These are phyloP conservation scores for Hippocampus barbouri DNA, from an alignment of 2,113 vertebrate species.

Conservation along the genomic window DNA sequence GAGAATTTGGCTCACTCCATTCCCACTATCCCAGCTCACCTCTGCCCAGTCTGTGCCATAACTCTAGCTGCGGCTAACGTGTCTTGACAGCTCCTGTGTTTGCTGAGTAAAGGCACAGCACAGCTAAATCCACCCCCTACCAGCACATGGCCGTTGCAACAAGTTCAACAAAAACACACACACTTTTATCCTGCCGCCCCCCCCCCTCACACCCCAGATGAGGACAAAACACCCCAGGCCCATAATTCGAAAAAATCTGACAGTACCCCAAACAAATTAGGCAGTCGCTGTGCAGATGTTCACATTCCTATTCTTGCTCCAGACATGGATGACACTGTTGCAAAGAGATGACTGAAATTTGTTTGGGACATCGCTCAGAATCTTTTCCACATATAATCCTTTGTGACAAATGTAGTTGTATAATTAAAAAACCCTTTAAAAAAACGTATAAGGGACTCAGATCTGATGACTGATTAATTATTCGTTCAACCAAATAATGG, in stretches of 20 bases:
- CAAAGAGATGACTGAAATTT: not conserved
- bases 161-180: conserved; percentile 64
- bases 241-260: conserved; percentile 49
- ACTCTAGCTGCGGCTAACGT: conserved; percentile 53
- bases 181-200: conserved; percentile 36
- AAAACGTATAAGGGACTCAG: not conserved
- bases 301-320: conserved; percentile 4
- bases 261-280: conserved; percentile 58
- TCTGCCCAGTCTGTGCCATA: conserved; percentile 48
- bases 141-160: conserved; percentile 50
- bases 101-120: conserved; percentile 45
- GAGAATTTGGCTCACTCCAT: not conserved
- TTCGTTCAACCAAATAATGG: not conserved
- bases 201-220: conserved; percentile 16
- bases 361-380: not conserved
- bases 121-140: conserved; percentile 43
- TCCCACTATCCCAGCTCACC: conserved; percentile 37
- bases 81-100: conserved; percentile 60
- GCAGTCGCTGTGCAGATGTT: conserved; percentile 27
- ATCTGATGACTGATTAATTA: not conserved
- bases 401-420: not conserved
- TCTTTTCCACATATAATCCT: not conserved
- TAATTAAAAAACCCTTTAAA: not conserved
- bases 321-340: not conserved
- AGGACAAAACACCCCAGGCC: conserved; percentile 39